A percentile compares a stretch with the other conserved stretches of the same genome.
phyloP scores from a whole-genome alignment of 2,797 vertebrate species.

The Sebastes itinus region DNA sequence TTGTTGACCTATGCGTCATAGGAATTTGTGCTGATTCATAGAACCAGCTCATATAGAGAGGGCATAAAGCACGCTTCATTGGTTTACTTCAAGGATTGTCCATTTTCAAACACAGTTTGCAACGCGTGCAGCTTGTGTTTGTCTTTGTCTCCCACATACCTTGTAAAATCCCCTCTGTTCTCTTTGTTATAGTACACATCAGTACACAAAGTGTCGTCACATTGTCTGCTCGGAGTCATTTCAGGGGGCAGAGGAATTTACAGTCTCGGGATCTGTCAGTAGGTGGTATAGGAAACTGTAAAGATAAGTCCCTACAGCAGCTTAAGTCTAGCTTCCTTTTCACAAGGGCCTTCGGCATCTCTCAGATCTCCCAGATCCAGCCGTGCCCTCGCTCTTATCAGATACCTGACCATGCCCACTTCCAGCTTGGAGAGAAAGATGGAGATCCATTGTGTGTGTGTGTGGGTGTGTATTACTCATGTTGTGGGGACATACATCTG shows the following conservation, averaged over 20 bases:
- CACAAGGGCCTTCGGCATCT: conserved; percentile 67
- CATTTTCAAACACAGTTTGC: conserved; percentile 60
- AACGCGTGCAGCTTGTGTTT: conserved; percentile 66
- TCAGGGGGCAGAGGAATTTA: conserved; percentile 77
- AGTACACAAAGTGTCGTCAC: conserved; percentile 79
- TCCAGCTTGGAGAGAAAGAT: conserved; percentile 57
- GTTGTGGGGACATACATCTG: not conserved
- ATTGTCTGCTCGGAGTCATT: conserved; percentile 77
- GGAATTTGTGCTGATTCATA: conserved; percentile 14
- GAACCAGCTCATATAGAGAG: not conserved
- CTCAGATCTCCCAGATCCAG: conserved; percentile 75
- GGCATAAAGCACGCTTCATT: conserved; percentile 20
- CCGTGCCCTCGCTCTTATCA: conserved; percentile 73
- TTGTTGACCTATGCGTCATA: not conserved
- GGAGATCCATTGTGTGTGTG: conserved; percentile 40
- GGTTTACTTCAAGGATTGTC: conserved; percentile 57
- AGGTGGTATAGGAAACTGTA: conserved; percentile 80
- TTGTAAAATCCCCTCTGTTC: conserved; percentile 79
- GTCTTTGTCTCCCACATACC: conserved; percentile 69
- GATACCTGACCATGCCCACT: conserved; percentile 68
- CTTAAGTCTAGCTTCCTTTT: conserved; percentile 74
- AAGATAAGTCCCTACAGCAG: conserved; percentile 77
- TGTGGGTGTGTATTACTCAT: not conserved
- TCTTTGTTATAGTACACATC: conserved; percentile 61
- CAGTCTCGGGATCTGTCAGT: conserved; percentile 72